Evolutionary conservation across 53 echinoderm and acorn worm genomes (phyloP).

Genomic region (Paelopatides confundens): DNA sequence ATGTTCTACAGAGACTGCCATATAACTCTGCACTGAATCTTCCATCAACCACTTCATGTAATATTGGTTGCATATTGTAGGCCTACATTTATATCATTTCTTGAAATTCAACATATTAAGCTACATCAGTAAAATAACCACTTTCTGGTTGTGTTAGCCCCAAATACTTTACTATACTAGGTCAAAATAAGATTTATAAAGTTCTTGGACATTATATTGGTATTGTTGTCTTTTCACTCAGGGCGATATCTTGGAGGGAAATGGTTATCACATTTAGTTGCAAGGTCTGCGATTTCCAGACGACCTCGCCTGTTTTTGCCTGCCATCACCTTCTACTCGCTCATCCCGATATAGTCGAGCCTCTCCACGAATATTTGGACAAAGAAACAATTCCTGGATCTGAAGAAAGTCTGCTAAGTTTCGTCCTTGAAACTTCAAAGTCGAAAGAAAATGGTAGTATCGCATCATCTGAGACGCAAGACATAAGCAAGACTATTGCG

Average conservation of each 20-base stretch:
- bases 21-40: too few relatives aligned
- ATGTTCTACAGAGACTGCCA: too few relatives aligned
- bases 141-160: too few relatives aligned
- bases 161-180: too few relatives aligned
- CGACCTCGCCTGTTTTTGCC: not conserved
- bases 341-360: slow-evolving; percentile 9
- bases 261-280: slow-evolving; percentile 12
- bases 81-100: too few relatives aligned
- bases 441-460: not conserved
- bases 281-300: slow-evolving; percentile 10
- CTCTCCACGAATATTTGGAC: slow-evolving; percentile 1
- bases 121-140: too few relatives aligned
- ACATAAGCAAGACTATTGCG: not conserved
- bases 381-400: not conserved
- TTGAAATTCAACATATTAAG: too few relatives aligned
- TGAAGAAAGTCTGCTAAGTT: slow-evolving; percentile 3
- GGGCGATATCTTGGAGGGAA: slow-evolving; percentile 24
- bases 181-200: too few relatives aligned
- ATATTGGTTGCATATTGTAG: too few relatives aligned
- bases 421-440: not conserved
- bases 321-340: slow-evolving; percentile 10
- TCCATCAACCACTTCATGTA: too few relatives aligned
- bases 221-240: not conserved
- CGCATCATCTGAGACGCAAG: too few relatives aligned
- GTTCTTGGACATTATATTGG: too few relatives aligned